Evolutionary conservation across 1,140 invertebrate species (phyloP), one percentile per base, ranked within the genome.

Genomic region (Drosophila pruinosa): DNA sequence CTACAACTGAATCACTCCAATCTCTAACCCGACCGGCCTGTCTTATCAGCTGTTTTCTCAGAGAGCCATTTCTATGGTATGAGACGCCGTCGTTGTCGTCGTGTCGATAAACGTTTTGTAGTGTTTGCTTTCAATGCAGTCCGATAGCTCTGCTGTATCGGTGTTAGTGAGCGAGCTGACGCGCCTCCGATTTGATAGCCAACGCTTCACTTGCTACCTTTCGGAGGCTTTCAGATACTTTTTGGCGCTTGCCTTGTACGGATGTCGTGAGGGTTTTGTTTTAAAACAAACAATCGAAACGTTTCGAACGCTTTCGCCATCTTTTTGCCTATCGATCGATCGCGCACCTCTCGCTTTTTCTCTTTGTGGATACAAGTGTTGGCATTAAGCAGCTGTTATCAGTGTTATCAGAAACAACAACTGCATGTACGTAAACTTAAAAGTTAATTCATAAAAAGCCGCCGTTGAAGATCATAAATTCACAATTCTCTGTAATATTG

Each of bases 171-270:
- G 10, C 64, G 47, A 53, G 54, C 54, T 70, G 81, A 52, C 81
- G 74, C 82, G 82, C 82, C 81, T 81, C 88, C 82, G 50, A 45
- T 61, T 72, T 79, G 72, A 81, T 76, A 68, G 73, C 53, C 34
- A 39, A 45, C 38, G 21, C 28, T 22, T 52, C 50, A 26, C 57
- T 45, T 47, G 52, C 39, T 76, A 48, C 71, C 43, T 47, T 50
- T 31, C 6, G 6, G 24, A 28, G 54, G 64, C 78, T 65, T 88
- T 88, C 82, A 88, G 78, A 82, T 76, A 82, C 82, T 72, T 75
- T 82, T 89, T 73, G 83, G 78, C 82, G 83, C 63, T 88, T 34
- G 78, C 36, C 56, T 61, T 74, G 78, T 36, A 78, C 82, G 72
- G 81, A 75, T 85, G 82, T 78, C 65, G 80, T 74, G 62, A 73